These are phyloP conservation scores for Pseudoips prasinana DNA, from an alignment of 2,888 invertebrate species.

Conservation along the genomic window DNA sequence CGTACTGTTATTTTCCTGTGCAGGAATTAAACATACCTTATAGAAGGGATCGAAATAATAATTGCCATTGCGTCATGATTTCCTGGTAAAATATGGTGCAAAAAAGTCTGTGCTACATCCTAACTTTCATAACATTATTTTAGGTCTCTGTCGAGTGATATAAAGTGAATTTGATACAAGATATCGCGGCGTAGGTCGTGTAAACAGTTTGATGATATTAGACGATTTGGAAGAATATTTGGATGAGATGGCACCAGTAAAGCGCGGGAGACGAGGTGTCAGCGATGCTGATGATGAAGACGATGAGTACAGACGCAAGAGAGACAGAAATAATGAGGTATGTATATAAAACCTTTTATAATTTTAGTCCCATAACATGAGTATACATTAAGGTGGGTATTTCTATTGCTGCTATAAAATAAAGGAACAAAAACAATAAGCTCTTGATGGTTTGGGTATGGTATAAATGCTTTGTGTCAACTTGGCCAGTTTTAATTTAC, in stretches of 20 bases:
- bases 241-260: slow-evolving; percentile 65
- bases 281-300: slow-evolving; percentile 86
- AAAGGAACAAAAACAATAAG: too few species aligned
- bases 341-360: not conserved
- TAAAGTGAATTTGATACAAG: slow-evolving; percentile 11
- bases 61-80: slow-evolving; percentile 26
- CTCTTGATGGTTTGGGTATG: too few species aligned
- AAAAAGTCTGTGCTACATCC: slow-evolving; percentile 3
- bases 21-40: too few species aligned
- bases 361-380: too few species aligned
- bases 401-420: too few species aligned
- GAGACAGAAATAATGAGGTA: slow-evolving; percentile 91
- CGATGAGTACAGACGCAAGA: slow-evolving; percentile 86
- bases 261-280: slow-evolving; percentile 64
- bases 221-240: slow-evolving; percentile 42
- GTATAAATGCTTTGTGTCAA: too few species aligned
- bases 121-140: not conserved
- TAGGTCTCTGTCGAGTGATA: not conserved
- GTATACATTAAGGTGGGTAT: too few species aligned
- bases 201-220: slow-evolving; percentile 66
- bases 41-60: too few species aligned
- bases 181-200: slow-evolving; percentile 17
- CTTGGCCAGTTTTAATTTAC: too few species aligned
- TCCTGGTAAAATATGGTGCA: slow-evolving; percentile 9
- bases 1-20: too few species aligned